phyloP scores from a whole-genome alignment of 2,888 invertebrate species.

The Schizotus pectinicornis region DNA sequence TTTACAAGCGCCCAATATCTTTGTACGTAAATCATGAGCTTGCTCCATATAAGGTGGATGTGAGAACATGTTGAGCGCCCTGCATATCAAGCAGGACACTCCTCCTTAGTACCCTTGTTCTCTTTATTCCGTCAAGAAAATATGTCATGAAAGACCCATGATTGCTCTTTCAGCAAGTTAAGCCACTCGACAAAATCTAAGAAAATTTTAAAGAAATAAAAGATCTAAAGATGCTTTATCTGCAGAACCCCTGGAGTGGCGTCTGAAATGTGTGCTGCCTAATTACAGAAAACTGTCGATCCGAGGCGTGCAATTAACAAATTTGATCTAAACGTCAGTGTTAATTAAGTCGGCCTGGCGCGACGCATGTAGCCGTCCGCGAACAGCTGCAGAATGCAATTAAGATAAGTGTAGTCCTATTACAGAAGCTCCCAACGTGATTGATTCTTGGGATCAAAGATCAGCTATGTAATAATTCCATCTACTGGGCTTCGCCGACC shows the following conservation, averaged over 20 bases:
- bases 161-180: not conserved
- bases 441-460: constrained; percentile 48
- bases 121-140: constrained; percentile 23
- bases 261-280: no score
- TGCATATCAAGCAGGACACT: constrained; percentile 49
- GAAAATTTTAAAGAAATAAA: no score
- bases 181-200: constrained; percentile 24
- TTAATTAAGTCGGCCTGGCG: constrained; percentile 38
- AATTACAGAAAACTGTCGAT: no score
- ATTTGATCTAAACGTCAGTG: constrained; percentile 37
- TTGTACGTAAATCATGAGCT: constrained; percentile 54
- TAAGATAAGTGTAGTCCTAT: constrained; percentile 46
- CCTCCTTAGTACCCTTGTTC: constrained; percentile 37
- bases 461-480: constrained; percentile 44
- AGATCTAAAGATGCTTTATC: no score
- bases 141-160: no score
- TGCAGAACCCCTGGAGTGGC: no score
- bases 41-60: constrained; percentile 53
- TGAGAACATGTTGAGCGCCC: constrained; percentile 44
- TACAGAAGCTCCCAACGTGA: constrained; percentile 45
- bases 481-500: constrained; percentile 36
- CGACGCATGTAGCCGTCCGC: constrained; percentile 21
- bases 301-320: constrained; percentile 30
- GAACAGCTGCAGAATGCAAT: constrained; percentile 45
- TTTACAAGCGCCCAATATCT: constrained; percentile 58